Base-by-base conservation (phyloP, 2,888 invertebrate species). In the Parnassius apollo region DNA sequence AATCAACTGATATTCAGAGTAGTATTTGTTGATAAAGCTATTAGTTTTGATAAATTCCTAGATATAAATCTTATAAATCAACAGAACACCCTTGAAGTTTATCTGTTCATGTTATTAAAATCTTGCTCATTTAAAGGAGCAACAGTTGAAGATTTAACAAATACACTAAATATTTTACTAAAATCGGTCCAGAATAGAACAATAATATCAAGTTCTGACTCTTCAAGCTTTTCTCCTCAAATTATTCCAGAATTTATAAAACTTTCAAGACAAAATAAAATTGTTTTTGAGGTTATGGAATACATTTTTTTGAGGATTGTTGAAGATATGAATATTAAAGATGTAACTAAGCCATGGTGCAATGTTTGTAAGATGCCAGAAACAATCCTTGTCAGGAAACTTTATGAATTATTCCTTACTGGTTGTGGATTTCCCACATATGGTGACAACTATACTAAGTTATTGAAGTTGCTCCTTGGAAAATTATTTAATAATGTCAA, bases 221-320 rank as follows among this genome's bases (percentile, higher is more conserved):
- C 71, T 2, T 71, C 79, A 57, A 57, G 64, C 1, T 86, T 92
- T 65, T 83, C 84, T 1, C 74, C 75, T 18, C 70, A 76, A 45
- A 77, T 82, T 4, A 77, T 91, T 67, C 69, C 76, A 1, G 86
- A 87, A 68, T 81, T 83, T 61, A 76, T 90, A 44, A 80, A 75
- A 66, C 68, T 76, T 12, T 85, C 92, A 2, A 85, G 78, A 51
- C 78, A 82, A 48, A 84, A 93, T 54, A 85, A 85, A 67, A 91
- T 94, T 67, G 85, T 94, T 0, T 85, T 94, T 68, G 91, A 93
- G 77, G 84, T 93, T 1, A 92, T 93, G 72, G 86, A 93, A 49
- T 88, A 93, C 67, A 92, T 94, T 64, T 80, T 95, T 57, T 73
- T 80, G 1, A 88, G 84, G 57, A 80, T 94, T 1, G 89, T 93